Conservation (phyloP, 2,888 invertebrate genomes). For the Mythimna albipuncta region DNA sequence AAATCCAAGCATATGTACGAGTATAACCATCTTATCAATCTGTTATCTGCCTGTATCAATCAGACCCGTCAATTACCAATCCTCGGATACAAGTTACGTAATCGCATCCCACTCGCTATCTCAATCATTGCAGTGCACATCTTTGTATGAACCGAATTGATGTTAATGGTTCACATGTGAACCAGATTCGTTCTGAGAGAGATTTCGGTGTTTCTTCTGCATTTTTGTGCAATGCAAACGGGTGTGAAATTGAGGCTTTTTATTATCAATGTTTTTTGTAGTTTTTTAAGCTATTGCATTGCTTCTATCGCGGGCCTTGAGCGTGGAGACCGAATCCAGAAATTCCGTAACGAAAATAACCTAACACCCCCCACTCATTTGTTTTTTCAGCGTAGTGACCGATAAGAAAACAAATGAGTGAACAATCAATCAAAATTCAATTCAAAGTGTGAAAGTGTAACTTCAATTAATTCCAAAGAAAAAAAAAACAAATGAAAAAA, state of each 20-base stretch:
- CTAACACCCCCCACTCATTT: no score
- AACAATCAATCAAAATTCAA: no score
- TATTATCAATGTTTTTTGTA: no score
- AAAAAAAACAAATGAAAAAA: no score
- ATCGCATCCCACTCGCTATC: slow-evolving; percentile 12
- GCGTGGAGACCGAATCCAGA: no score
- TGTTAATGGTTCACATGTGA: slow-evolving; percentile 46
- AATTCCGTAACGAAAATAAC: no score
- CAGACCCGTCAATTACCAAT: neutral
- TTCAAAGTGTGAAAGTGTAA: no score
- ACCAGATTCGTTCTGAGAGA: slow-evolving; percentile 15
- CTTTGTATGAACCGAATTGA: slow-evolving; percentile 33
- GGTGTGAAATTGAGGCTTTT: neutral
- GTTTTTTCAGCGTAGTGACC: no score
- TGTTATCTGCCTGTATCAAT: neutral
- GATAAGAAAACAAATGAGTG: no score
- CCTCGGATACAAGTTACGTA: slow-evolving; percentile 15
- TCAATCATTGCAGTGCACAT: slow-evolving; percentile 26
- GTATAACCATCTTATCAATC: neutral
- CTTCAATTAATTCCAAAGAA: no score
- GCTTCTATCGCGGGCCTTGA: no score
- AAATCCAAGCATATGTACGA: neutral
- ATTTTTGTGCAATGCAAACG: slow-evolving; percentile 22
- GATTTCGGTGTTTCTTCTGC: slow-evolving; percentile 30
- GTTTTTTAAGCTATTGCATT: no score